These are phyloP conservation scores for Rhogogaster chlorosoma DNA, from an alignment of 2,888 invertebrate genomes.

Conservation along the genomic window DNA sequence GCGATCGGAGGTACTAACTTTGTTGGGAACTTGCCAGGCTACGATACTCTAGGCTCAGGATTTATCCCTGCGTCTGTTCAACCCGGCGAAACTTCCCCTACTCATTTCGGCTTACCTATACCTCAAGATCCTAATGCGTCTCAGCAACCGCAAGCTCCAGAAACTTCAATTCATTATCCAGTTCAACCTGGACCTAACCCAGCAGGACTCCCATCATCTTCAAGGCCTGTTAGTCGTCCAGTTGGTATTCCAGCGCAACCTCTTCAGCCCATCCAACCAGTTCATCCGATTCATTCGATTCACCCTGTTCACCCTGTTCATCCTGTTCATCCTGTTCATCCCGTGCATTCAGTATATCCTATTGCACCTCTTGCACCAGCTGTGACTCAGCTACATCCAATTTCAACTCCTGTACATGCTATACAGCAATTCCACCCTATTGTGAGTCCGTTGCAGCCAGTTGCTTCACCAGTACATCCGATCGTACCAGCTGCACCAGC, in stretches of 20 bases:
- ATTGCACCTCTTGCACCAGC: conserved; percentile 40
- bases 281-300: conserved; percentile 54
- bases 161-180: conserved; percentile 41
- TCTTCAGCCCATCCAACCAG: conserved; percentile 59
- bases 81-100: conserved; percentile 65
- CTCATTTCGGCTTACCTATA: conserved; percentile 72
- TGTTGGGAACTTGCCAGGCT: conserved; percentile 61
- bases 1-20: conserved; percentile 63
- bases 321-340: conserved; percentile 55
- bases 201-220: conserved; percentile 39
- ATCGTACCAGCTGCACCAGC: conserved; percentile 55
- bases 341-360: conserved; percentile 51
- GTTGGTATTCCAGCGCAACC: conserved; percentile 59
- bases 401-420: conserved; percentile 16
- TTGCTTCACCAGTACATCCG: conserved; percentile 56
- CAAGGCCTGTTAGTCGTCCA: conserved; percentile 53
- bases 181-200: conserved; percentile 50
- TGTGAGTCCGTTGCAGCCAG: conserved; percentile 19
- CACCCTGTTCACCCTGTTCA: conserved; percentile 57
- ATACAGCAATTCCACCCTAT: conserved; percentile 35
- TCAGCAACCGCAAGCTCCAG: conserved; percentile 58
- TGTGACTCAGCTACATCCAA: conserved; percentile 27
- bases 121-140: conserved; percentile 58
- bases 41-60: conserved; percentile 58
- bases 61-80: conserved; percentile 57